Evolutionary conservation across 2,797 vertebrate species (phyloP).

Genomic region (Gymnoscopelus microlampas): DNA sequence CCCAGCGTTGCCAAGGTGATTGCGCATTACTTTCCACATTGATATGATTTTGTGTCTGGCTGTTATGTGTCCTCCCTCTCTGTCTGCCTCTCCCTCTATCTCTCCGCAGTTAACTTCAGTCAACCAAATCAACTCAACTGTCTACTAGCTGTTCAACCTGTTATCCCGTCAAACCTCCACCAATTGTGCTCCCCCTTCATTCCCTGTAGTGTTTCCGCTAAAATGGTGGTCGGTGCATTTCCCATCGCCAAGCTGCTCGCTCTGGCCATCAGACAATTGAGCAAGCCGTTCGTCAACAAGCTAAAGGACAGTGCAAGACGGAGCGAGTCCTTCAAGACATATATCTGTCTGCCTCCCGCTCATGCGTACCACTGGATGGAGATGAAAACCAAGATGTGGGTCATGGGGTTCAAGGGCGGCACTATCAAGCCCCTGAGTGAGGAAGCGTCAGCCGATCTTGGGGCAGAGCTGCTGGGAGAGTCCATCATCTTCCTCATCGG

Average conservation of each 20-base stretch:
- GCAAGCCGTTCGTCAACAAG: slow-evolving; percentile 91
- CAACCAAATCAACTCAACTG: no score
- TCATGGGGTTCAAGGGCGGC: slow-evolving; percentile 88
- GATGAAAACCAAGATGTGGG: slow-evolving; percentile 93
- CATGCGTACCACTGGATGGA: slow-evolving; percentile 94
- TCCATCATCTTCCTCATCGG: slow-evolving; percentile 86
- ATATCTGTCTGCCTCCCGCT: slow-evolving; percentile 90
- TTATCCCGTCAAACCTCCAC: no score
- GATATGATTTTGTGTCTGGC: no score
- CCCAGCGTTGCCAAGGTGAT: no score
- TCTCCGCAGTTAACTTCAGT: no score
- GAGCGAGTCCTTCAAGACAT: slow-evolving; percentile 91
- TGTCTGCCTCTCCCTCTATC: no score
- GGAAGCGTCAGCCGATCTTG: slow-evolving; percentile 86
- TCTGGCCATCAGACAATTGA: slow-evolving; percentile 89
- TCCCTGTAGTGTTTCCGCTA: slow-evolving; percentile 72
- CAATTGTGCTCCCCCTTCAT: no score
- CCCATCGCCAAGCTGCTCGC: slow-evolving; percentile 95
- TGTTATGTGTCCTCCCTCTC: no score
- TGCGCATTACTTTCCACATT: no score
- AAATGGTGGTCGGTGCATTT: slow-evolving; percentile 97
- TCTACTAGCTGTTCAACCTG: no score
- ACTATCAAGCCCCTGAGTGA: slow-evolving; percentile 91
- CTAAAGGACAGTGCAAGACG: slow-evolving; percentile 90
- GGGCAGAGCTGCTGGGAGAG: slow-evolving; percentile 91